Evolutionary conservation across 1,140 invertebrate genomes (phyloP), one percentile per base, ranked within the genome.

Genomic region (Drosophila pseudoananassae): DNA sequence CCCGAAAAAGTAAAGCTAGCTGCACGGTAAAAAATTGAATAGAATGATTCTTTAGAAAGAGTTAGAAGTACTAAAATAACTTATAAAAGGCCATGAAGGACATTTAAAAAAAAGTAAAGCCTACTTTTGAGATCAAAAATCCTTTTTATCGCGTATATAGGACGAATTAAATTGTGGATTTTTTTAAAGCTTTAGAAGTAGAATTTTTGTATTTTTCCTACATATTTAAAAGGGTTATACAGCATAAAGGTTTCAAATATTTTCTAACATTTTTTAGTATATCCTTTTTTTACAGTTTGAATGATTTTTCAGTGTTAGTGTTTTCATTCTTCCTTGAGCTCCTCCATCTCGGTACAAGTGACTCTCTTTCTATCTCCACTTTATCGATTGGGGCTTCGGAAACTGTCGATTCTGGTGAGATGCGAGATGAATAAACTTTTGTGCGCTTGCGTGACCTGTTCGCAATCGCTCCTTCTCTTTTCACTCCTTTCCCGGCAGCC

Each of bases 371-470:
- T 72, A 56, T 72, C 43, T 69, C 58, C 50, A 64, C 65, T 66
- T 84, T 64, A 83, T 82, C 80, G 65, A 78, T 88, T 71, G 70
- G 55, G 55, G 58, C 65, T 57, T 82, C 63, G 64, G 74, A 76
- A 72, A 83, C 59, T 65, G 78, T 78, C 75, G 79, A 83, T 83
- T 73, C 63, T 73, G 75, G 64, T n/a, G 65, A 68, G 65, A 54
- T 54, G 65, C 49, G 73, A 85, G 82, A 85, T 85, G 82, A 85
- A 85, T 87, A 85, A 85, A 87, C 82, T 71, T 80, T 87, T 81
- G 68, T 68, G 71, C 83, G 82, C 82, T 88, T 78, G 78, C 83
- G 78, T 87, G 82, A 88, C 75, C 82, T 87, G 82, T 78, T 87
- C 51, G 58, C 43, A 17, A 20, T 52, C 36, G 65, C 50, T 33